Evolutionary conservation across 2,888 invertebrate species (phyloP), one percentile per base, ranked within the genome.

Genomic region (Notodonta dromedarius): DNA sequence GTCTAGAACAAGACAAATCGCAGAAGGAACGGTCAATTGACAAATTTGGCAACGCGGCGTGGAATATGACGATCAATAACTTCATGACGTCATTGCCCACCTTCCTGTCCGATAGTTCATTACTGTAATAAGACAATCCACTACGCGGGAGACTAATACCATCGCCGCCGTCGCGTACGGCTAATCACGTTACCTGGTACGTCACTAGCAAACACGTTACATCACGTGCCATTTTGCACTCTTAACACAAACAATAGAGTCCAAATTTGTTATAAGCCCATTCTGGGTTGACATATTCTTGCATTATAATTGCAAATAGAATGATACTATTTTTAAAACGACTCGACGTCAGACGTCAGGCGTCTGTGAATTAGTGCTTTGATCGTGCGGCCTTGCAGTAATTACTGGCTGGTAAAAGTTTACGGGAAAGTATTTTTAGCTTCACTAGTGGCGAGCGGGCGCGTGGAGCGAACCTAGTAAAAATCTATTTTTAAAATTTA

Each of bases 311-410:
- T 14, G 13, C 39, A 78, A 76, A 80, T 83, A 80, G 78, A 80
- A 67, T 68, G 60, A 60, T 65, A 74, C 79, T 87, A 85, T 86
- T 84, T 80, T 73, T 84, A 79, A 58, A 67, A 61, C 56, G 42
- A 12, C 56, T 66, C 69, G 66, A 80, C 84, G 84, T 83, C 81
- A 81, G 66, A 80, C 84, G 84, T 83, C 81, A 81, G 65, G 64
- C 65, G 60, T 61, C 62, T 60, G 72, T 74, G 78, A 71, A 69
- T 66, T 71, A 79, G 72, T 67, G 71, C 67, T 71, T 73, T 67
- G 67, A 78, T 71, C 65, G 67, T 63, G 69, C 69, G 81, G 76
- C 81, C 85, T 84, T 79, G 82, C 61, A 57, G 67, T 78, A 77
- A 77, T 73, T 71, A 68, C 73, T 69, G 67, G 73, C 74, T 74